Evolutionary conservation across 2,888 invertebrate species (phyloP).

Genomic region (Erebia palarica): DNA sequence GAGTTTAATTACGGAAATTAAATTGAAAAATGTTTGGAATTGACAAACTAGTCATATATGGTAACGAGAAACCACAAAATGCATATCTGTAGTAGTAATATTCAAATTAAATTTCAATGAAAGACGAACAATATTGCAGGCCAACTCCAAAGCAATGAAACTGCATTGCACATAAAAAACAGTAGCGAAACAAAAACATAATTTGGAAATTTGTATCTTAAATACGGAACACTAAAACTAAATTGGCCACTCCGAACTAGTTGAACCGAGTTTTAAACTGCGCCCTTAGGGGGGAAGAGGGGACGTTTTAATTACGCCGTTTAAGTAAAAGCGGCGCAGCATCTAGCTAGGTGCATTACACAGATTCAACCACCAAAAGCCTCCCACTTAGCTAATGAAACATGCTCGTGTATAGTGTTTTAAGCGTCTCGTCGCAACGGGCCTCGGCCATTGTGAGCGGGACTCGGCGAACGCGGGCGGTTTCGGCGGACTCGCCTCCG

Average conservation of each 20-base stretch:
- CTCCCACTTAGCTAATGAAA: conserved; percentile 84
- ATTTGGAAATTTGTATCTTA: conserved; percentile 56
- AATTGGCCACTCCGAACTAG: conserved; percentile 77
- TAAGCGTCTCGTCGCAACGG: conserved; percentile 63
- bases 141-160: conserved; percentile 9
- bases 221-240: conserved; percentile 73
- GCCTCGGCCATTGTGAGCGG: conserved; percentile 67
- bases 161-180: conserved; percentile 21
- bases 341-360: conserved; percentile 79
- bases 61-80: not conserved
- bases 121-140: not conserved
- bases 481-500: conserved; percentile 75
- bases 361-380: conserved; percentile 82
- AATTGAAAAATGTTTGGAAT: not conserved
- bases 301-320: conserved; percentile 80
- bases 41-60: not conserved
- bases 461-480: conserved; percentile 58
- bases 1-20: not conserved
- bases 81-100: not conserved
- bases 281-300: conserved; percentile 66
- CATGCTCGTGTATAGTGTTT: conserved; percentile 81
- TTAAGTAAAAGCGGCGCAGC: conserved; percentile 80
- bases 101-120: not conserved
- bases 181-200: conserved; percentile 39
- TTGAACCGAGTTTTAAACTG: conserved; percentile 77